Percentiles rank a stretch among this genome's conserved stretches.
Evolutionary conservation across 2,113 vertebrate genomes (phyloP).

Genomic region (Sceloporus tristichus): DNA sequence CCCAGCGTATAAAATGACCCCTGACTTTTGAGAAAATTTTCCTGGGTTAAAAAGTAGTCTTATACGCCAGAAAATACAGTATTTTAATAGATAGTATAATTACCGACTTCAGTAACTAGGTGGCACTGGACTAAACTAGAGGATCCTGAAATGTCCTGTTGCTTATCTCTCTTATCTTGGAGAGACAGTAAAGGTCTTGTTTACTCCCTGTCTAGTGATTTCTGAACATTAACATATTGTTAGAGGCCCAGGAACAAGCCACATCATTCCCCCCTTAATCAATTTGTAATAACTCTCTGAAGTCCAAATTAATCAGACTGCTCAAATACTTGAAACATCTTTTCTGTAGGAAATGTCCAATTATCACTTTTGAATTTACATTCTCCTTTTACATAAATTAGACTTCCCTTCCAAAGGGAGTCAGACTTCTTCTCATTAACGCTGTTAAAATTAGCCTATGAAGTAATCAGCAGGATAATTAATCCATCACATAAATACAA

Average conservation of each 20-base stretch:
- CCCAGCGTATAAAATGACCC: no score
- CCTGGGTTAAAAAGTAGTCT: no score
- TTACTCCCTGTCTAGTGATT: slow-evolving; percentile 1
- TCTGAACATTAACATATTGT: background rate
- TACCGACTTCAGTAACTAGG: background rate
- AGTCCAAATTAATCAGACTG: background rate
- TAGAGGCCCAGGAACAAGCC: background rate
- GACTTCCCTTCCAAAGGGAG: background rate
- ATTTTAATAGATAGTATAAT: background rate
- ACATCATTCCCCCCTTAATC: background rate
- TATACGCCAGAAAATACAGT: no score
- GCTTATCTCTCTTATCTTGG: no score
- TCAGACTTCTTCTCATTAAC: slow-evolving; percentile 23
- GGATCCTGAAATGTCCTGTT: no score
- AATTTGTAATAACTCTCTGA: background rate
- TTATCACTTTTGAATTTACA: background rate
- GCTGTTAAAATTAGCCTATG: slow-evolving; percentile 22
- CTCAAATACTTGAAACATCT: background rate
- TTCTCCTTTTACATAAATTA: background rate
- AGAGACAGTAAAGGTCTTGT: no score
- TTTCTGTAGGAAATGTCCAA: background rate
- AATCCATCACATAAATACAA: background rate
- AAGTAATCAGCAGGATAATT: slow-evolving; percentile 9
- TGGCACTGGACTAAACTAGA: background rate
- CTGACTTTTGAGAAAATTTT: no score